These are phyloP conservation scores for Eledona agricola DNA, from an alignment of 2,888 invertebrate genomes.

Conservation along the genomic window DNA sequence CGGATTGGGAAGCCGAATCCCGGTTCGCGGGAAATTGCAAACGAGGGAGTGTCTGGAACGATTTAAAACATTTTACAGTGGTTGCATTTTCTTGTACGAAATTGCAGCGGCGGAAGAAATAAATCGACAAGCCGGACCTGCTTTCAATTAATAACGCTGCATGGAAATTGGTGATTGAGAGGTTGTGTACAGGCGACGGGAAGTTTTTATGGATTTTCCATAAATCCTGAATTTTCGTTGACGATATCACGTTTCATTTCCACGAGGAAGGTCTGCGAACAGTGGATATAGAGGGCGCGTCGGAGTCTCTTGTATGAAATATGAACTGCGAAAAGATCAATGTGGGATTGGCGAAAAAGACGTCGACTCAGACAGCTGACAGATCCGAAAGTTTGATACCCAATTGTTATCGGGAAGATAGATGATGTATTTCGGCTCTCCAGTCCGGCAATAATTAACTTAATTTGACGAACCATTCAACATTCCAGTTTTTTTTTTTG, in stretches of 20 bases:
- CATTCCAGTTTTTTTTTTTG: too few species aligned
- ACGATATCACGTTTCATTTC: slow-evolving; percentile 39
- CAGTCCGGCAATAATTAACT: too few species aligned
- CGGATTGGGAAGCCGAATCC: slow-evolving; percentile 89
- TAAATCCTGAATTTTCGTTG: slow-evolving; percentile 34
- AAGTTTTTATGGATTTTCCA: slow-evolving; percentile 33
- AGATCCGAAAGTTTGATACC: slow-evolving; percentile 43
- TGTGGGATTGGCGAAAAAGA: slow-evolving; percentile 36
- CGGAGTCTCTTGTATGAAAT: slow-evolving; percentile 37
- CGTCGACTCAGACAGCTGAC: slow-evolving; percentile 41
- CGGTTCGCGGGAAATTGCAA: slow-evolving; percentile 91
- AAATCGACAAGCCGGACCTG: too few species aligned
- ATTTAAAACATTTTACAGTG: too few species aligned
- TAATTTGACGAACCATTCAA: too few species aligned
- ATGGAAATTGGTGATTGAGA: slow-evolving; percentile 9
- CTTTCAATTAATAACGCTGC: slow-evolving; percentile 7
- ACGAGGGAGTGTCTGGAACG: slow-evolving; percentile 89
- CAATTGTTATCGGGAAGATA: slow-evolving; percentile 46
- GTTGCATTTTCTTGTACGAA: too few species aligned
- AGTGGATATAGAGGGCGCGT: slow-evolving; percentile 22
- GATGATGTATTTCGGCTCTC: slow-evolving; percentile 42
- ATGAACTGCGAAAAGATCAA: slow-evolving; percentile 45
- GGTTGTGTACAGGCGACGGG: slow-evolving; percentile 21
- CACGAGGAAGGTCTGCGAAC: slow-evolving; percentile 30
- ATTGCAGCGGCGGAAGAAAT: too few species aligned